Evolutionary conservation across 2,797 vertebrate species (phyloP), one percentile per base, ranked within the genome.

Genomic region (Champsocephalus gunnari): DNA sequence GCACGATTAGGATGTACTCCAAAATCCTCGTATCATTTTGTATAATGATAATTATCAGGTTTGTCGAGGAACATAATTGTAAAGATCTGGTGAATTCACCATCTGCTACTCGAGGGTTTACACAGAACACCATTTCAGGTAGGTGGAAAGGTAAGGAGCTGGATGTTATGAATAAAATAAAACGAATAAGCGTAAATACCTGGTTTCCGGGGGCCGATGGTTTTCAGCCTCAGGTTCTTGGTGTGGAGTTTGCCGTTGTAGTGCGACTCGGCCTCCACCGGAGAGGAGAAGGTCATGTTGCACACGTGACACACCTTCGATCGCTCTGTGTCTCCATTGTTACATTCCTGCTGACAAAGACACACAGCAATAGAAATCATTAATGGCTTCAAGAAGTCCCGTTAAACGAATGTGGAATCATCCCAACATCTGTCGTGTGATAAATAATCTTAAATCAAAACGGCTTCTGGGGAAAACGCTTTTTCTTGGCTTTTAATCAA

Each of bases 241-340:
- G 98, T 94, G 50, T 99, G 98, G 82, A 97, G 96, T 94, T 99
- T 99, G 81, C 98, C 98, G 91, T 96, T 84, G 92, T 99, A 99
- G 89, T 99, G 98, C 68, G 97, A 99, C 19, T 97, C 95, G 4
- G 98, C 98, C 91, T 99, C 96, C 0, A 97, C 97, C 0, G 96
- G 92, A 51, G 97, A 97, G 11, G 96, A 96, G 93, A 99, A 99
- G 64, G 95, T 97, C 97, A 98, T 99, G 93, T 98, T 98, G 89
- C 98, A 99, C 75, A 97, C 84, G 61, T 94, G 92, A 90, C 98
- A 99, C 60, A 92, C 95, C 91, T 98, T 99, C 85, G 93, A 94
- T 80, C 96, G 95, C 88, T 97, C 96, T 28, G 94, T 93, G 73
- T 94, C 95, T 10, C 91, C 95, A 50, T 93, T 96, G 88, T 94